Evolutionary conservation across 2,888 invertebrate genomes (phyloP), one percentile per base, ranked within the genome.

Genomic region (Bellardia bayeri): DNA sequence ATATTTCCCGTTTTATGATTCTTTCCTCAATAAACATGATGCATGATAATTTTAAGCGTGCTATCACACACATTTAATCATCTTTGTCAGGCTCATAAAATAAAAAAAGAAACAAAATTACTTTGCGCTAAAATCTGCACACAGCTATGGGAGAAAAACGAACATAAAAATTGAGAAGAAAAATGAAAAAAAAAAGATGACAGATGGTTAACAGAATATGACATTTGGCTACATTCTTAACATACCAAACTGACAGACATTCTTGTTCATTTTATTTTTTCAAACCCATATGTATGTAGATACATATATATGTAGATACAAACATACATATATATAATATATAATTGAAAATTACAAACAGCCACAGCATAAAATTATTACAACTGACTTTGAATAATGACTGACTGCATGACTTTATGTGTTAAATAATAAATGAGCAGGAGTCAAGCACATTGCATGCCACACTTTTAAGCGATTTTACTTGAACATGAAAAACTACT

Each of bases 141-240:
- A 64, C 13, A 72, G 6, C 8, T 30, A 40, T 14, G 14, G 11
- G 42, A 16, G 13, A 40, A 33, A 30, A 2, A 30, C 30, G 11
- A 14, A 54, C 14, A 51, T 14, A 45, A 45, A 45, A 45, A 11
- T 45, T 45, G 45, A 45, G 8, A 16, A 37, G 30, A 49, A 5
- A 13, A 58, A 7, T 5, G 1, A 23, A 40, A 3, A 61, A 40
- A 7, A 76, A 51, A 54, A 42, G 40, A 72, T 80, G 80, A 87
- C 83, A 81, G 66, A 80, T 72, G 76, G 69, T 81, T 80, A 80
- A 83, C 83, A 76, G 71, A 80, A 76, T 86, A 76, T 83, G 80
- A 81, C 83, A 87, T 81, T 83, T 83, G 71, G 76, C 30, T 80
- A 42, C 71, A 83, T 66, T 81, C 64, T 64, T 33, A 64, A 45